phyloP scores from a whole-genome alignment of 1,140 invertebrate species.

The Pseudomyrmex gracilis region DNA sequence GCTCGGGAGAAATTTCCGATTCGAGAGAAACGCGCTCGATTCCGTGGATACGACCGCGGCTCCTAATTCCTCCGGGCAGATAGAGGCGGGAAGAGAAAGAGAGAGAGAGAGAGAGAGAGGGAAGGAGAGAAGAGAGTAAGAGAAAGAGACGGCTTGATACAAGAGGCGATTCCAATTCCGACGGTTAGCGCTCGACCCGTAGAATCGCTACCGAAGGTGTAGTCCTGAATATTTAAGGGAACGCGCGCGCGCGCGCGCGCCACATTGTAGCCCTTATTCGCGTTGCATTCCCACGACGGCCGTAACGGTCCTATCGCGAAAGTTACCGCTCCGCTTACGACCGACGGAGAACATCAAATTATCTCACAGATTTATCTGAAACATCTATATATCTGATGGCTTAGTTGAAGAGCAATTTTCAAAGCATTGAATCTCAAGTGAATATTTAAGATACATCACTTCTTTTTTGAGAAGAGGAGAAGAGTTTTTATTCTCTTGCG shows the following conservation, averaged over 20 bases:
- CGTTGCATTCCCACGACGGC: constrained; percentile 38
- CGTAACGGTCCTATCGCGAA: constrained; percentile 61
- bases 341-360: not conserved
- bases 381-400: not conserved
- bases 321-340: constrained; percentile 22
- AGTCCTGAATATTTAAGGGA: constrained; percentile 68
- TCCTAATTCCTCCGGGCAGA: constrained; percentile 67
- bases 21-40: constrained; percentile 67
- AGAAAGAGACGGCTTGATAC: constrained; percentile 31
- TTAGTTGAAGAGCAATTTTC: no score
- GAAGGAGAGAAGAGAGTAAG: no score
- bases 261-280: constrained; percentile 56
- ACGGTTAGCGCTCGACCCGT: constrained; percentile 64
- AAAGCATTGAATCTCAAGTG: no score
- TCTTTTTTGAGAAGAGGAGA: no score
- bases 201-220: constrained; percentile 47
- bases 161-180: constrained; percentile 69
- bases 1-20: constrained; percentile 65
- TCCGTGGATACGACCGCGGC: constrained; percentile 63
- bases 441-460: no score
- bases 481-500: no score
- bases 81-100: not conserved
- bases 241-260: no score
- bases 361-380: constrained; percentile 17
- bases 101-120: no score